Evolutionary conservation across 2,113 vertebrate species (phyloP).

Genomic region (Nothobranchius furzeri): DNA sequence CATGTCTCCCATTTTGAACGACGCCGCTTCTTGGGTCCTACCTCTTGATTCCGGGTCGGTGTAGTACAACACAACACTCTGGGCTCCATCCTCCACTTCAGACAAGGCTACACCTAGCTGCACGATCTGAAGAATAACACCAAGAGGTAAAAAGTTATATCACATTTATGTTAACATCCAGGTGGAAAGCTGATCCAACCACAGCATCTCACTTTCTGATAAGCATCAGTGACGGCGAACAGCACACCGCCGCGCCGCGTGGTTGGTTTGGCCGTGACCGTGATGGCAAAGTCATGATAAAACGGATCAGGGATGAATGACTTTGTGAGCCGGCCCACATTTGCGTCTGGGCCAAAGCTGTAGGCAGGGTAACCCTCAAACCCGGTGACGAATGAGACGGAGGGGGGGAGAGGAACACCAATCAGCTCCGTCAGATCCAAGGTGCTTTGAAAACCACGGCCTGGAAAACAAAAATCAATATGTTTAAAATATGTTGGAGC

Average conservation of each 20-base stretch:
- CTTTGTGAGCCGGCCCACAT: slow-evolving; percentile 88
- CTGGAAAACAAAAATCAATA: slow-evolving; percentile 67
- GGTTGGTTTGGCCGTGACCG: slow-evolving; percentile 83
- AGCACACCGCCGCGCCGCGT: slow-evolving; percentile 83
- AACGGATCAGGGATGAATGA: slow-evolving; percentile 86
- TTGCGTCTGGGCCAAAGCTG: slow-evolving; percentile 87
- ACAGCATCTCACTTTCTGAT: slow-evolving; percentile 74
- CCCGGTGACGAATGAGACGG: slow-evolving; percentile 91
- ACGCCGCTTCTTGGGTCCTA: slow-evolving; percentile 84
- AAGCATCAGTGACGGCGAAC: slow-evolving; percentile 91
- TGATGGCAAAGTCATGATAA: slow-evolving; percentile 87
- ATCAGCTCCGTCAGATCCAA: slow-evolving; percentile 93
- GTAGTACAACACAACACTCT: slow-evolving; percentile 90
- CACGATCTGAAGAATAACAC: slow-evolving; percentile 74
- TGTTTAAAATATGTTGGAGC: background rate
- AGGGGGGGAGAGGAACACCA: slow-evolving; percentile 94
- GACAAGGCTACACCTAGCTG: slow-evolving; percentile 88
- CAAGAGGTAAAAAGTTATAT: accelerated
- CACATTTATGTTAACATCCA: background rate
- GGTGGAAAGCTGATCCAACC: background rate
- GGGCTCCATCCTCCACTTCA: slow-evolving; percentile 83
- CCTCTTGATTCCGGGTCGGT: slow-evolving; percentile 80
- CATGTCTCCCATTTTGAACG: slow-evolving; percentile 89
- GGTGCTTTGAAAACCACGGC: slow-evolving; percentile 70
- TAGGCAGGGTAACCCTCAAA: slow-evolving; percentile 94